Base-by-base conservation (phyloP, 2,797 vertebrate genomes). In the Bucorvus abyssinicus region DNA sequence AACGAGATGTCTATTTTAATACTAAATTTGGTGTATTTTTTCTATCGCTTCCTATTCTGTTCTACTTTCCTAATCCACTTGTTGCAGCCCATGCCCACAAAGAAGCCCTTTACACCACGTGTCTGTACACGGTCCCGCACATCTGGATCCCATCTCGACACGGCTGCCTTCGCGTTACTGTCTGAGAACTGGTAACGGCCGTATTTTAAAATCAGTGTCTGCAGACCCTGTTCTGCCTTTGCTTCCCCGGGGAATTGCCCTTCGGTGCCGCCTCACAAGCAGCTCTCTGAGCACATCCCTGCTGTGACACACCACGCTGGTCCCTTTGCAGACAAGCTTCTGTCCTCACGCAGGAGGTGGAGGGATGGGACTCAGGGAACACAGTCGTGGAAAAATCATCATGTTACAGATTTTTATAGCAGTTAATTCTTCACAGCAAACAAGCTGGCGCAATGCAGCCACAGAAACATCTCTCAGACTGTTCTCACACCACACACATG, bases 101-200 rank as follows among this genome's bases (percentile, higher is more conserved):
- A 32, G 52, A 9, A 86, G 30, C 30, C 53, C 68, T 23, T 3
- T 17, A 55, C 63, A 69, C 12, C 27, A 50, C 5, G 5, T 5
- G n/a, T 16, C 21, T 5, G 21, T 16, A 30, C 6, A 3, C 67
- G 82, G 86, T 67, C n/a, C 60, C 12, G 60, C 65, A 27, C 11
- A n/a, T 16, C 73, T 74, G 82, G 86, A 71, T 74, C 45, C 3
- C 1, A 40, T 6, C 56, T 57, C 32, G 9, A 1, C 1, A 5
- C 27, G 14, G 67, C 30, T 71, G 78, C 34, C 87, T 61, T 59
- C 44, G 3, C 1, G 1, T 26, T 3, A 9, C 55, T 61, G 4
- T 3, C 14, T 2, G 4, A 63, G 36, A 19, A 63, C 24, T 9
- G 20, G 5, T 2, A 40, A 29, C 13, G 1, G 5, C 30, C 0